Percentiles rank a stretch among this genome's conserved stretches.
Conservation (phyloP, 2,113 vertebrate genomes). For the Lagopus leucura region DNA sequence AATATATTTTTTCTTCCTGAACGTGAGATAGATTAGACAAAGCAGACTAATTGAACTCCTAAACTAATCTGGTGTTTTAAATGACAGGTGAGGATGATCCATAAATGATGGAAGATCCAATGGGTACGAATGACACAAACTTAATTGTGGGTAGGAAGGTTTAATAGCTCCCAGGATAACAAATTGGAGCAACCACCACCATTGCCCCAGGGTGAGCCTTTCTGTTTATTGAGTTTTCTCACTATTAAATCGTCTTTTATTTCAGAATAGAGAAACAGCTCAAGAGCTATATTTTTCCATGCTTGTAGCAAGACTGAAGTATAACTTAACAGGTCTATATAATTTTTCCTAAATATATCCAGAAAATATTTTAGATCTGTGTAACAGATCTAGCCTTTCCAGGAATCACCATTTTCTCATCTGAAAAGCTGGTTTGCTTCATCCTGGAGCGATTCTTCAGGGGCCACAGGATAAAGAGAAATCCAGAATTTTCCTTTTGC, state of each 20-base stretch:
- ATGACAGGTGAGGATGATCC: background rate
- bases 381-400: background rate
- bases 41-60: background rate
- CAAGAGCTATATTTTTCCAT: background rate
- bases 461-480: background rate
- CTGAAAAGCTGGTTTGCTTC: background rate
- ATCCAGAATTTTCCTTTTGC: slow-evolving; percentile 2
- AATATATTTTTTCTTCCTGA: background rate
- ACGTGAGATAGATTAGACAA: background rate
- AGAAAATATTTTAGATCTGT: background rate
- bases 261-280: background rate
- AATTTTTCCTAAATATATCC: background rate
- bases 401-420: background rate
- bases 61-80: background rate
- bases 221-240: background rate
- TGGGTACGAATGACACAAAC: background rate
- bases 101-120: background rate
- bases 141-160: background rate
- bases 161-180: background rate
- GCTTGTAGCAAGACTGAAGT: background rate
- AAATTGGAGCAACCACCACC: background rate
- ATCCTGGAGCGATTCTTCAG: background rate
- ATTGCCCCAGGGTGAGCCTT: background rate
- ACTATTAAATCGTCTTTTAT: background rate
- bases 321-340: background rate